Conservation (phyloP, 2,888 invertebrate genomes). For the Metellina segmentata region DNA sequence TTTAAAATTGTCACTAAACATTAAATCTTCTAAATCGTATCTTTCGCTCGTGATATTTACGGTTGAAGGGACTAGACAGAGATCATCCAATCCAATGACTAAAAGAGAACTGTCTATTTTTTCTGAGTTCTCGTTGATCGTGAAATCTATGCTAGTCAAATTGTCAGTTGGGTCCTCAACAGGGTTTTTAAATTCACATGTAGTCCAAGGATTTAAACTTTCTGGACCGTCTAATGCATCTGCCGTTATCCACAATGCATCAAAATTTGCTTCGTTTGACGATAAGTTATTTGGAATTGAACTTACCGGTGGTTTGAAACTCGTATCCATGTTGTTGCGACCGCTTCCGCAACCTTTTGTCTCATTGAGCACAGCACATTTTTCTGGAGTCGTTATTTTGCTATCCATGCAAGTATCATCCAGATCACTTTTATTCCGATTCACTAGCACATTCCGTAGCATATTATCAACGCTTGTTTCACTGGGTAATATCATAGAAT, state of each 20-base stretch:
- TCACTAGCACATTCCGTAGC: not conserved
- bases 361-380: not conserved
- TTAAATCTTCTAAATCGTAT: slow-evolving; percentile 31
- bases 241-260: slow-evolving; percentile 54
- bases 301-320: slow-evolving; percentile 48
- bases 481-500: slow-evolving; percentile 27
- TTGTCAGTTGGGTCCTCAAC: not conserved
- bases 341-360: not conserved
- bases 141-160: slow-evolving; percentile 23
- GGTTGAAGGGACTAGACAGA: slow-evolving; percentile 65
- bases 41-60: not conserved
- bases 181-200: slow-evolving; percentile 10
- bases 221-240: slow-evolving; percentile 38
- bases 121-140: not conserved
- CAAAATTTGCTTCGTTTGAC: slow-evolving; percentile 25
- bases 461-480: slow-evolving; percentile 20
- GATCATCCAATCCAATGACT: slow-evolving; percentile 45
- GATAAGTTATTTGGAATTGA: slow-evolving; percentile 20
- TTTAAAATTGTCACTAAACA: slow-evolving; percentile 71
- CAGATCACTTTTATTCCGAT: not conserved
- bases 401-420: slow-evolving; percentile 15
- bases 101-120: slow-evolving; percentile 22
- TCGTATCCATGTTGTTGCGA: slow-evolving; percentile 11
- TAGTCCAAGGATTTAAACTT: slow-evolving; percentile 41
- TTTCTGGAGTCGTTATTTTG: not conserved